phyloP scores from a whole-genome alignment of 1,140 invertebrate genomes.

The Ooceraea biroi region DNA sequence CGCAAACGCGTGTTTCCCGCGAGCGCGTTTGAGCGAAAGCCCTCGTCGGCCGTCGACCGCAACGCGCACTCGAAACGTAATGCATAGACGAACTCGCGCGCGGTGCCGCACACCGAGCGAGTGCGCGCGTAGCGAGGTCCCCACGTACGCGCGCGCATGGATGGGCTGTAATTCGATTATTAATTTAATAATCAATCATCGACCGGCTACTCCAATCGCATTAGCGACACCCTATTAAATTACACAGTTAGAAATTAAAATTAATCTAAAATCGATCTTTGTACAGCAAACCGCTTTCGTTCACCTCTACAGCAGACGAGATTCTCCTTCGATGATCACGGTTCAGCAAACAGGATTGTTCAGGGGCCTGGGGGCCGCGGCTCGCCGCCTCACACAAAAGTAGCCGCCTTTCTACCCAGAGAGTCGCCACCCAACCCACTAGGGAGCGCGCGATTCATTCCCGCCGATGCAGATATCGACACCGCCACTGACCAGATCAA shows the following conservation, averaged over 20 bases:
- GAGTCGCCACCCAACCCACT: constrained; percentile 92
- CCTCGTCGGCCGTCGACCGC: constrained; percentile 61
- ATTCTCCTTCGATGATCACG: too few relatives aligned
- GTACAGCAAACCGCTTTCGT: too few relatives aligned
- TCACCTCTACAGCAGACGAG: too few relatives aligned
- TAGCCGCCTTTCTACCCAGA: constrained; percentile 94
- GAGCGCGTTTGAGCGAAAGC: constrained; percentile 40
- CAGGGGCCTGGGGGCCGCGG: too few relatives aligned
- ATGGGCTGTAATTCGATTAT: constrained; percentile 52
- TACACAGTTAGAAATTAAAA: neutral
- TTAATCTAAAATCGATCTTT: too few relatives aligned
- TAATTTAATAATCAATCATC: constrained; percentile 64
- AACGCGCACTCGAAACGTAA: constrained; percentile 57
- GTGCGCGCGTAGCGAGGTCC: neutral
- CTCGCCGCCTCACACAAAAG: too few relatives aligned
- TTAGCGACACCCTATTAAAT: constrained; percentile 51
- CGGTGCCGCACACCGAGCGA: neutral
- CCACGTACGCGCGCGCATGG: neutral
- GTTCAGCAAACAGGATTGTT: too few relatives aligned
- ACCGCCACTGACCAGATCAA: constrained; percentile 93
- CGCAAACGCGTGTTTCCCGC: constrained; percentile 44
- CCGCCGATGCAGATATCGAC: constrained; percentile 95
- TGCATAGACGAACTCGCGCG: constrained; percentile 32
- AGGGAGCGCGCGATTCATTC: constrained; percentile 95
- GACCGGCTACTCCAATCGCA: constrained; percentile 33